Evolutionary conservation across 2,888 invertebrate species (phyloP).

Genomic region (Trichacis sp.): DNA sequence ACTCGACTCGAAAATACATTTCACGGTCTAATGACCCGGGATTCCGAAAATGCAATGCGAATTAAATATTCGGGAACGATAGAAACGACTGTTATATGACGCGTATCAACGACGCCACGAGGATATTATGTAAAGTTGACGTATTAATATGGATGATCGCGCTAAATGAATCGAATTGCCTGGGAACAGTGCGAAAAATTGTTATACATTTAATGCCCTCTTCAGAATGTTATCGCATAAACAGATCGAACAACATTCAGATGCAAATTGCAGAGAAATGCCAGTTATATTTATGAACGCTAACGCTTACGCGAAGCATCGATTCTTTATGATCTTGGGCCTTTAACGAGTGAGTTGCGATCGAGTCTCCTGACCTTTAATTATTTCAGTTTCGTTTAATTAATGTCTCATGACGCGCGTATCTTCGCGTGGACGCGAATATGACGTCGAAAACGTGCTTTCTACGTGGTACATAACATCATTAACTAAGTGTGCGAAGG

Average conservation of each 20-base stretch:
- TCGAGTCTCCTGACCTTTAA: slow-evolving; percentile 37
- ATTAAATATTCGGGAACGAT: slow-evolving; percentile 5
- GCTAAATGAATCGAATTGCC: slow-evolving; percentile 7
- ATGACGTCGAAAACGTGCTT: slow-evolving; percentile 34
- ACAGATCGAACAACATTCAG: slow-evolving; percentile 29
- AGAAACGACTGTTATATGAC: background rate
- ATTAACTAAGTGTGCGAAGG: slow-evolving; percentile 38
- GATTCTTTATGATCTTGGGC: slow-evolving; percentile 38
- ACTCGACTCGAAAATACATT: slow-evolving; percentile 13
- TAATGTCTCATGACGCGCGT: slow-evolving; percentile 43
- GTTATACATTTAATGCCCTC: slow-evolving; percentile 14
- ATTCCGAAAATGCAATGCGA: slow-evolving; percentile 3
- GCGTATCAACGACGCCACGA: background rate
- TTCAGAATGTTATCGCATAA: slow-evolving; percentile 13
- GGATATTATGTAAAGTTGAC: slow-evolving; percentile 9
- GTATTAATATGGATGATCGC: slow-evolving; percentile 9
- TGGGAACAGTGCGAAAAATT: slow-evolving; percentile 7
- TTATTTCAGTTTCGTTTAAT: slow-evolving; percentile 40
- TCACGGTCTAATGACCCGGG: slow-evolving; percentile 18
- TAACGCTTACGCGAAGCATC: slow-evolving; percentile 17
- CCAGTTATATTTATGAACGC: slow-evolving; percentile 41
- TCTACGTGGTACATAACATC: slow-evolving; percentile 30
- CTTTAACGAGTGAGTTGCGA: slow-evolving; percentile 42
- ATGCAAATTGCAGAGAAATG: slow-evolving; percentile 43
- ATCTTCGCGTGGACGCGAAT: slow-evolving; percentile 31